Evolutionary conservation across 2,797 vertebrate genomes (phyloP).

Genomic region (Atherinosoma microstoma): DNA sequence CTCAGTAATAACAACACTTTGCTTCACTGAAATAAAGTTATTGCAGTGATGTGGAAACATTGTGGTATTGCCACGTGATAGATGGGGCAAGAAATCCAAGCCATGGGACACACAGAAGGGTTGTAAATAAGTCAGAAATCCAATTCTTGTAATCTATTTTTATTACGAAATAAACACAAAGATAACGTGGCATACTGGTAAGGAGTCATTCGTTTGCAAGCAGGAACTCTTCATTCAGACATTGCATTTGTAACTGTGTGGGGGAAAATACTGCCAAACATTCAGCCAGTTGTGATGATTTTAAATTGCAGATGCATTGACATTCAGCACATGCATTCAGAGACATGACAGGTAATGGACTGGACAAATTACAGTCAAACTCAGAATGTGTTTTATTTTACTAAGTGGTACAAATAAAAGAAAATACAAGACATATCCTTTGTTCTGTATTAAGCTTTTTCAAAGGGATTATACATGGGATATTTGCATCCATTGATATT

Average conservation of each 20-base stretch:
- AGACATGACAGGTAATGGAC: background rate
- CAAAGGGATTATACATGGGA: background rate
- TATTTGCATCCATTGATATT: background rate
- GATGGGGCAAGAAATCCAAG: constrained; percentile 11
- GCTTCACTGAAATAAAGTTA: constrained; percentile 13
- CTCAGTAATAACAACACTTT: constrained; percentile 6
- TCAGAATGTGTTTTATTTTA: background rate
- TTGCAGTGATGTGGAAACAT: constrained; percentile 15
- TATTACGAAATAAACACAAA: constrained; percentile 1
- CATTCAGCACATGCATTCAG: background rate
- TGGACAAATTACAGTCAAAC: background rate
- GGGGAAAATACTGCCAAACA: background rate
- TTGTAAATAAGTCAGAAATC: constrained; percentile 1
- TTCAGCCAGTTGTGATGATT: background rate
- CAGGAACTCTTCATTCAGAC: background rate
- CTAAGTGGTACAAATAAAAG: background rate
- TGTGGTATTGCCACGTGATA: constrained; percentile 1
- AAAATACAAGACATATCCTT: background rate
- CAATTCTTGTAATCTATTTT: constrained; percentile 2
- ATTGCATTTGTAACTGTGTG: background rate
- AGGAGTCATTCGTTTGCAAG: background rate
- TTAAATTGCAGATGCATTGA: background rate
- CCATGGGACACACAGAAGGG: background rate
- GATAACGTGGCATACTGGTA: background rate
- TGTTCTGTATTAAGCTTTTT: background rate